Conservation (phyloP, 2,113 vertebrate genomes). For the Apodemus sylvaticus region DNA sequence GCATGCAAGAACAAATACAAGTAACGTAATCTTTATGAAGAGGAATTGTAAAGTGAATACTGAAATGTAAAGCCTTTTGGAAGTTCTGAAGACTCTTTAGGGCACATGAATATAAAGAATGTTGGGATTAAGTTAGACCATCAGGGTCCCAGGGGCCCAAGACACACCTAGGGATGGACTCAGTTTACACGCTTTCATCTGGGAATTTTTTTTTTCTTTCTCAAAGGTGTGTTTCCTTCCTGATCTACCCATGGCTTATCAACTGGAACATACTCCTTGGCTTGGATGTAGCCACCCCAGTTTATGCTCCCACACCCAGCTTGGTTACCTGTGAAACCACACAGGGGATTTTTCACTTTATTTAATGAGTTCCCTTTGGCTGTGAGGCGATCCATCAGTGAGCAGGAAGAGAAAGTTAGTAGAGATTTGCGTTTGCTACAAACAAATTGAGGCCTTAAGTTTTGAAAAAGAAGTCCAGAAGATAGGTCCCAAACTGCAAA, state of each 20-base stretch:
- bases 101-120: neutral
- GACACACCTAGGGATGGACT: neutral
- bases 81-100: neutral
- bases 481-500: neutral
- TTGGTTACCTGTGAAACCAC: neutral
- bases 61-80: neutral
- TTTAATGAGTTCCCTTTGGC: neutral
- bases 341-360: neutral
- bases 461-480: neutral
- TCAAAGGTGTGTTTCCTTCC: neutral
- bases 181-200: neutral
- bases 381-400: neutral
- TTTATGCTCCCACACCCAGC: neutral
- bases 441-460: neutral
- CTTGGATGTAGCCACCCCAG: neutral
- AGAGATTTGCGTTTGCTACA: neutral
- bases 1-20: slow-evolving; percentile 16
- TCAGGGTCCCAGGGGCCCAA: neutral
- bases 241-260: neutral
- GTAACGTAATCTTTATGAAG: neutral
- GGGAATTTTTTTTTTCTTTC: neutral
- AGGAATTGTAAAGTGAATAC: slow-evolving; percentile 17
- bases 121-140: neutral
- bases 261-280: neutral
- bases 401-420: neutral